Percentiles rank a stretch among this genome's conserved stretches.
Evolutionary conservation across 2,113 vertebrate genomes (phyloP).

Genomic region (Fregetta grallaria): DNA sequence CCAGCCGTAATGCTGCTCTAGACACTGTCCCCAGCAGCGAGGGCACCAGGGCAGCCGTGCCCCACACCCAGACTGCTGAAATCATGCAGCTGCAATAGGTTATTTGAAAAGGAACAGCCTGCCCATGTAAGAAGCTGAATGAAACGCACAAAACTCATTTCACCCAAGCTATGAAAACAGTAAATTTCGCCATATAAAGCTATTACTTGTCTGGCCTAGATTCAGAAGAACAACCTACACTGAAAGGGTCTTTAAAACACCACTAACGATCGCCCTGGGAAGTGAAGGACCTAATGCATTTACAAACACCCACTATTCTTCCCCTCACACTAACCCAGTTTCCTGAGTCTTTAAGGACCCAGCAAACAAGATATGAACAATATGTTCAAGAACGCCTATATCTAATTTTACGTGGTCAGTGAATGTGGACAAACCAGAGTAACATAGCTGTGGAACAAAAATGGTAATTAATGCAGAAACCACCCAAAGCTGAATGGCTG

Average conservation of each 20-base stretch:
- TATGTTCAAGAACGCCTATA: not conserved
- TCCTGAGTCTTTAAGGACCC: not conserved
- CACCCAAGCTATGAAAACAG: not conserved
- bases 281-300: not conserved
- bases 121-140: not conserved
- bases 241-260: not conserved
- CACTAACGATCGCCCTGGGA: not conserved
- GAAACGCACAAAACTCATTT: not conserved
- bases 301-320: not conserved
- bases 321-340: not conserved
- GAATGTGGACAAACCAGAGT: not conserved
- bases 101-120: not conserved
- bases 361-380: too few relatives aligned
- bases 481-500: slow-evolving; percentile 32
- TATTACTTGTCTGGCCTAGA: not conserved
- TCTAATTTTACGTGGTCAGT: not conserved
- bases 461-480: slow-evolving; percentile 44
- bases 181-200: not conserved
- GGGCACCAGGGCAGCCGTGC: not conserved
- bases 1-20: not conserved
- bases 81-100: not conserved
- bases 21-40: accelerated
- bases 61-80: not conserved
- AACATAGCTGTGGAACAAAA: not conserved
- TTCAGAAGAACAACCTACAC: not conserved